phyloP scores from a whole-genome alignment of 2,113 vertebrate genomes.

The Petrocephalus microphthalmus region DNA sequence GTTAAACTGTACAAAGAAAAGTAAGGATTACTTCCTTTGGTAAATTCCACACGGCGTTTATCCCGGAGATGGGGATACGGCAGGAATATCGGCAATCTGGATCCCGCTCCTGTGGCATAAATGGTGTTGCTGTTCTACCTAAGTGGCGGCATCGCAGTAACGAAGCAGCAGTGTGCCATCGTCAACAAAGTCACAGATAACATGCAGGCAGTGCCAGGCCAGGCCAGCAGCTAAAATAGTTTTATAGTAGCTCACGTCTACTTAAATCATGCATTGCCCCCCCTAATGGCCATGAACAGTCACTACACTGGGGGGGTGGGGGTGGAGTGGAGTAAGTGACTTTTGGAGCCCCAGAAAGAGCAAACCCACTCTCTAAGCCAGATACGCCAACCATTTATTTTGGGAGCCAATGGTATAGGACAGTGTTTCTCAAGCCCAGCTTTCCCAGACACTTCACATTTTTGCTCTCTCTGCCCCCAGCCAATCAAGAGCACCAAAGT shows the following conservation, averaged over 20 bases:
- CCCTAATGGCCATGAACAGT: neutral
- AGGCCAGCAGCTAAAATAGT: neutral
- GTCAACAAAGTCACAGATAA: neutral
- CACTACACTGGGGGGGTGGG: neutral
- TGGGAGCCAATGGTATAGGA: neutral
- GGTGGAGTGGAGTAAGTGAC: neutral
- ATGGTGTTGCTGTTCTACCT: neutral
- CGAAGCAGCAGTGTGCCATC: neutral
- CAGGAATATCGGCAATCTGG: neutral
- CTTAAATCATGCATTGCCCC: neutral
- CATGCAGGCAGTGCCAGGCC: neutral
- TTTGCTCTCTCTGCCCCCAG: neutral
- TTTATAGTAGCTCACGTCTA: neutral
- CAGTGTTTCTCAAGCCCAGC: neutral
- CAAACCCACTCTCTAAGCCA: neutral
- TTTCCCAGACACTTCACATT: neutral
- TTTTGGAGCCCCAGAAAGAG: neutral
- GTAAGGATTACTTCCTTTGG: neutral
- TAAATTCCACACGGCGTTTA: neutral
- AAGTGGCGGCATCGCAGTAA: neutral
- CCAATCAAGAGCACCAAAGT: neutral
- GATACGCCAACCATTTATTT: neutral
- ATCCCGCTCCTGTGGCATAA: neutral
- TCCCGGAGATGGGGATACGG: neutral
- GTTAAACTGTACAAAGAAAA: neutral